A percentile compares a stretch with the other conserved stretches of the same genome.
These are phyloP conservation scores for Triplophysa dalaica DNA, from an alignment of 2,113 vertebrate genomes.

Conservation along the genomic window DNA sequence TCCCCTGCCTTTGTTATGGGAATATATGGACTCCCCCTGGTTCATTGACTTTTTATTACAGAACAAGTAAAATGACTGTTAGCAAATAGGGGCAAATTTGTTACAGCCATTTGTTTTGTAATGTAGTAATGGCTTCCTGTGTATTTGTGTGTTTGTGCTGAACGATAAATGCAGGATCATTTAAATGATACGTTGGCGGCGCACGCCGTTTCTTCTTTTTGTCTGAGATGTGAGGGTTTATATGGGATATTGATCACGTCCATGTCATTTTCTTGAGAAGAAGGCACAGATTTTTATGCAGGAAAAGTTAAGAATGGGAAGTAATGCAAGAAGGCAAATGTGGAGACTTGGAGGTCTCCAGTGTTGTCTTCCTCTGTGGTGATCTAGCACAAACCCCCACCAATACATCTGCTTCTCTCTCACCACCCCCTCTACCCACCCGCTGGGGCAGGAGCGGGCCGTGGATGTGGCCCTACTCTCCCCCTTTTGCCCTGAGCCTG, in stretches of 20 bases:
- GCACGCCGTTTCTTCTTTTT: not conserved
- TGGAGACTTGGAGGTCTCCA: conserved; percentile 61
- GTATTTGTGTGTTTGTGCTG: conserved; percentile 27
- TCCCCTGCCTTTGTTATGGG: conserved; percentile 73
- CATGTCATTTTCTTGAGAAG: not conserved
- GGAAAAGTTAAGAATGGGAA: conserved; percentile 45
- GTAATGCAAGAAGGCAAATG: conserved; percentile 53
- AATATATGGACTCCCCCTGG: conserved; percentile 82
- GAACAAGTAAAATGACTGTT: conserved; percentile 75
- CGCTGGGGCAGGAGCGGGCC: conserved; percentile 79
- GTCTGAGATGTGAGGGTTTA: not conserved
- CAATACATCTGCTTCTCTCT: conserved; percentile 84
- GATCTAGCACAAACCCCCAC: conserved; percentile 76
- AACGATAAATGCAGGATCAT: conserved; percentile 51
- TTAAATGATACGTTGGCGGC: conserved; percentile 52
- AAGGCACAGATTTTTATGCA: conserved; percentile 4
- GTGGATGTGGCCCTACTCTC: conserved; percentile 68
- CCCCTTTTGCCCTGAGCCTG: conserved; percentile 76
- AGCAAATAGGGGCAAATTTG: conserved; percentile 74
- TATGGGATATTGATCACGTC: not conserved
- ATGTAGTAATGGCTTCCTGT: conserved; percentile 69
- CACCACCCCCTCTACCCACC: conserved; percentile 68
- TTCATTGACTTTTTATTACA: conserved; percentile 93
- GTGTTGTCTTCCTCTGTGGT: conserved; percentile 63
- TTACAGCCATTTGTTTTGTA: conserved; percentile 74